A percentile compares a stretch with the other conserved stretches of the same genome.
Conservation (phyloP, 2,797 vertebrate genomes). For the Myiothlypis coronata region DNA sequence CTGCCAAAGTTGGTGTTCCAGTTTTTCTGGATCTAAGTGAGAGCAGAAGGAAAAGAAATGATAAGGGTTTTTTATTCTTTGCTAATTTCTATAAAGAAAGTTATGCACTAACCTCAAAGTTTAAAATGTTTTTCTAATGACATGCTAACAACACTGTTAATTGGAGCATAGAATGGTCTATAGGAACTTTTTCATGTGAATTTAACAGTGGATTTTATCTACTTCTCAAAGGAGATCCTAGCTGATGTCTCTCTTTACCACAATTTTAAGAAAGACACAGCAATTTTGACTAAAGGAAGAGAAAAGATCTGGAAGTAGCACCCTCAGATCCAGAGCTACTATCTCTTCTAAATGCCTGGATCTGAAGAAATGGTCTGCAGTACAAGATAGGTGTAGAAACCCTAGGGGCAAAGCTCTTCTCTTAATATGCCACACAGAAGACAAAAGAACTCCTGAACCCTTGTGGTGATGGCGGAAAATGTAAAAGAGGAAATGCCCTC, state of each 20-base stretch:
- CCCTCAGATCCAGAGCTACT: not conserved
- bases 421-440: not conserved
- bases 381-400: not conserved
- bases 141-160: not conserved
- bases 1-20: not conserved
- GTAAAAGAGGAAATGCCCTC: not conserved
- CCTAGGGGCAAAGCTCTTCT: not conserved
- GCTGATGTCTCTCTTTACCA: not conserved
- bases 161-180: not conserved
- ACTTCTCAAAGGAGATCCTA: not conserved
- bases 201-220: not conserved
- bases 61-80: not conserved
- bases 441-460: not conserved
- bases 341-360: not conserved
- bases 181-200: not conserved
- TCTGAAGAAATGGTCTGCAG: not conserved
- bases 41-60: not conserved
- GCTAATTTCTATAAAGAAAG: not conserved
- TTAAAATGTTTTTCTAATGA: not conserved
- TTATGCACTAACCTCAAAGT: not conserved
- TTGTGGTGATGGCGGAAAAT: not conserved
- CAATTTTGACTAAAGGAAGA: not conserved
- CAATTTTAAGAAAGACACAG: not conserved
- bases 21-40: not conserved
- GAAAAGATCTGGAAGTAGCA: not conserved